phyloP scores from a whole-genome alignment of 2,113 vertebrate genomes.

The Eulacestoma nigropectus region DNA sequence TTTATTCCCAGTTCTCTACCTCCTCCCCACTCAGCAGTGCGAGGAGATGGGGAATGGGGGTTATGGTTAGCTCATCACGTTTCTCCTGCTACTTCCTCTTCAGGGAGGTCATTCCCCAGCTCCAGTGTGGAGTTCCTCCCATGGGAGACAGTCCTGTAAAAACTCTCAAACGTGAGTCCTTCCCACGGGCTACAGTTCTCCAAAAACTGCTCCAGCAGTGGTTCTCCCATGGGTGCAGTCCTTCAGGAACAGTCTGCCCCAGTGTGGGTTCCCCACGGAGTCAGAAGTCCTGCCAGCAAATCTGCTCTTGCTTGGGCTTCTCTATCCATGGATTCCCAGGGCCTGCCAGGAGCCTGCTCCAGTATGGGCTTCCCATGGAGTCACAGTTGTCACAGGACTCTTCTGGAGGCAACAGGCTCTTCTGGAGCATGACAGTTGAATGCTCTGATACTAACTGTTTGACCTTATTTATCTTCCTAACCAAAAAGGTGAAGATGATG shows the following conservation, averaged over 20 bases:
- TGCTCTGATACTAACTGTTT: not conserved
- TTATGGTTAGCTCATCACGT: not conserved
- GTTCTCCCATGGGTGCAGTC: not conserved
- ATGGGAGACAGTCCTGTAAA: not conserved
- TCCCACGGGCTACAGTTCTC: not conserved
- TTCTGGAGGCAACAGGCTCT: rapidly evolving
- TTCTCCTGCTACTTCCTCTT: not conserved
- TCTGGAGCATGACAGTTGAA: rapidly evolving
- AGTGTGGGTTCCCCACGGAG: not conserved
- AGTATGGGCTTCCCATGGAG: not conserved
- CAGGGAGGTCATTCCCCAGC: not conserved
- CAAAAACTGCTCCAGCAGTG: not conserved
- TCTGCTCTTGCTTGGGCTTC: not conserved
- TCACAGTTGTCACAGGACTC: not conserved
- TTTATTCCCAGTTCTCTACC: not conserved
- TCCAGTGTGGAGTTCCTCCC: not conserved
- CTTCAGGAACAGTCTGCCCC: not conserved
- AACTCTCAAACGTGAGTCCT: not conserved
- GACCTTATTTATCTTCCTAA: not conserved
- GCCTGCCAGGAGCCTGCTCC: not conserved
- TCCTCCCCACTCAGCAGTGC: not conserved
- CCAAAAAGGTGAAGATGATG: not conserved
- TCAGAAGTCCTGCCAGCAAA: not conserved
- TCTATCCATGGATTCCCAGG: not conserved
- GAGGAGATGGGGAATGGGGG: not conserved